These are phyloP conservation scores for Lepilemur septentrionalis DNA, from an alignment of 2,797 vertebrate genomes.

Conservation along the genomic window DNA sequence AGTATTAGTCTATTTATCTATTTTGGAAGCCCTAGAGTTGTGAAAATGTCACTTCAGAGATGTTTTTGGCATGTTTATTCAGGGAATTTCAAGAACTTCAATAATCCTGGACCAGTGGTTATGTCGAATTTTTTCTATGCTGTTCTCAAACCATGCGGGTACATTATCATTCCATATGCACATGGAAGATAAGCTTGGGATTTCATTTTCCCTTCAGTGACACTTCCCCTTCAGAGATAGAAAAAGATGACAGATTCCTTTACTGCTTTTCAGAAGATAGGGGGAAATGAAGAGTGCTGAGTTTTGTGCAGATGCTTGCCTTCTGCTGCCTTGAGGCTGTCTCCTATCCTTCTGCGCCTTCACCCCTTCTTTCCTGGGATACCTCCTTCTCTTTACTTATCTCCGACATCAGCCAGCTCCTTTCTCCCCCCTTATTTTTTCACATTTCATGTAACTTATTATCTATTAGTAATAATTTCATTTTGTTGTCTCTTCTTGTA, in stretches of 20 bases:
- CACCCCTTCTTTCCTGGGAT: background rate
- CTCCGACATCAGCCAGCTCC: background rate
- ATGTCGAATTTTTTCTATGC: background rate
- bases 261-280: background rate
- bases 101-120: background rate
- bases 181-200: background rate
- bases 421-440: background rate
- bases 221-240: background rate
- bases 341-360: background rate
- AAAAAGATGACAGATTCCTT: background rate
- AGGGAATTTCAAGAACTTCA: background rate
- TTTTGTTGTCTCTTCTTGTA: background rate
- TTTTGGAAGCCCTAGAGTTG: background rate
- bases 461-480: background rate
- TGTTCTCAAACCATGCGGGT: background rate
- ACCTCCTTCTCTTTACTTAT: background rate
- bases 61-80: background rate
- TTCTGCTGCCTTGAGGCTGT: too few species aligned
- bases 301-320: background rate
- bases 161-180: background rate
- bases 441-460: constrained; percentile 8
- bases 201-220: background rate
- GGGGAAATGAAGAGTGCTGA: rapidly evolving
- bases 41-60: background rate
- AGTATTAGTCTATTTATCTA: background rate